Percentiles rank a stretch among this genome's conserved stretches.
Evolutionary conservation across 2,888 invertebrate species (phyloP).

Genomic region (Dione vanillae): DNA sequence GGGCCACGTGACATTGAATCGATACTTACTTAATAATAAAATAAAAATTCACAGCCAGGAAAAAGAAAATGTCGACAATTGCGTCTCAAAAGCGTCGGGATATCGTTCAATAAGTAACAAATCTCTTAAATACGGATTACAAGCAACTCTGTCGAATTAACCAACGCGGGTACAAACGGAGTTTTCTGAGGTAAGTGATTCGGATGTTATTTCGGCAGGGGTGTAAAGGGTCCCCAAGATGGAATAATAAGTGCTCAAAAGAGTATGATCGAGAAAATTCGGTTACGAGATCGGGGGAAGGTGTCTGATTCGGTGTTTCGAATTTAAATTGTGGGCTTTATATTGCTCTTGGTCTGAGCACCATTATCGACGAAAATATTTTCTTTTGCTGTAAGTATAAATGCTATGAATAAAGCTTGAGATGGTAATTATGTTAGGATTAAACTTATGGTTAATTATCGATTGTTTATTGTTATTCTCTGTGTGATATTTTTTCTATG

Average conservation of each 20-base stretch:
- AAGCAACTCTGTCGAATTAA: constrained; percentile 50
- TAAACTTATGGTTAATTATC: not conserved
- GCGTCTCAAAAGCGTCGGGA: constrained; percentile 43
- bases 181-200: constrained; percentile 23
- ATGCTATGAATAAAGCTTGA: not conserved
- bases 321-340: constrained; percentile 54
- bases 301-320: constrained; percentile 50
- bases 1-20: not conserved
- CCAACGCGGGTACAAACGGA: constrained; percentile 17
- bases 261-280: constrained; percentile 59
- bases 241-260: constrained; percentile 58
- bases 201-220: constrained; percentile 49
- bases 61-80: constrained; percentile 36
- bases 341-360: constrained; percentile 40
- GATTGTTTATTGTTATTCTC: not conserved
- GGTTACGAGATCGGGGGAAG: constrained; percentile 57
- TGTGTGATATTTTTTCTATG: too few species aligned
- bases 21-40: constrained; percentile 22
- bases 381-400: constrained; percentile 22
- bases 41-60: constrained; percentile 30
- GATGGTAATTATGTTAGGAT: not conserved
- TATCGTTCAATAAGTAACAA: constrained; percentile 53
- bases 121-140: constrained; percentile 51
- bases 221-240: constrained; percentile 51
- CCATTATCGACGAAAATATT: constrained; percentile 36